Evolutionary conservation across 2,888 invertebrate genomes (phyloP).

Genomic region (Athalia circularis): DNA sequence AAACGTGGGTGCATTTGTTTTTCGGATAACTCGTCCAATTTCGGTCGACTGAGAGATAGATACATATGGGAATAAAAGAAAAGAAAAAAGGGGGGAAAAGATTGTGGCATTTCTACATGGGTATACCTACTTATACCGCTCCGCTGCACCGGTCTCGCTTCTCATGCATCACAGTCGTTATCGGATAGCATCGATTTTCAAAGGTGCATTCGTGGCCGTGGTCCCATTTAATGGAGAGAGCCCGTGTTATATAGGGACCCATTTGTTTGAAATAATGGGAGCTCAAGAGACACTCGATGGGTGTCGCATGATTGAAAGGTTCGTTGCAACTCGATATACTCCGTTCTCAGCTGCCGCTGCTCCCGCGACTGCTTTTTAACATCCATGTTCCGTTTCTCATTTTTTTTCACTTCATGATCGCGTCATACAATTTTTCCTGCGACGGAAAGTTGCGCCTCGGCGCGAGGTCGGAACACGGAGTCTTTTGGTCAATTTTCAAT

Average conservation of each 20-base stretch:
- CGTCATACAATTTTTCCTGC: too few relatives aligned
- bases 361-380: constrained; percentile 55
- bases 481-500: too few relatives aligned
- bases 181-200: constrained; percentile 55
- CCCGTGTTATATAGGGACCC: constrained; percentile 45
- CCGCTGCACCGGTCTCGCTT: constrained; percentile 46
- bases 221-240: constrained; percentile 44
- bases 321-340: constrained; percentile 61
- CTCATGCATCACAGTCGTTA: constrained; percentile 59
- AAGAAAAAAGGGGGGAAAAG: too few relatives aligned
- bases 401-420: neutral
- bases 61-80: too few relatives aligned
- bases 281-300: constrained; percentile 57
- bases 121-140: too few relatives aligned
- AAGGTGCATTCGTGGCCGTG: constrained; percentile 49
- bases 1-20: too few relatives aligned
- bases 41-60: too few relatives aligned
- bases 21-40: too few relatives aligned
- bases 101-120: too few relatives aligned
- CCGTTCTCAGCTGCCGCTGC: constrained; percentile 64
- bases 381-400: constrained; percentile 49
- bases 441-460: too few relatives aligned
- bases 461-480: too few relatives aligned
- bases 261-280: constrained; percentile 60
- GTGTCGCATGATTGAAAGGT: constrained; percentile 69